A percentile compares a stretch with the other conserved stretches of the same genome.
These are phyloP conservation scores for Cydia strobilella DNA, from an alignment of 1,140 invertebrate species.

Conservation along the genomic window DNA sequence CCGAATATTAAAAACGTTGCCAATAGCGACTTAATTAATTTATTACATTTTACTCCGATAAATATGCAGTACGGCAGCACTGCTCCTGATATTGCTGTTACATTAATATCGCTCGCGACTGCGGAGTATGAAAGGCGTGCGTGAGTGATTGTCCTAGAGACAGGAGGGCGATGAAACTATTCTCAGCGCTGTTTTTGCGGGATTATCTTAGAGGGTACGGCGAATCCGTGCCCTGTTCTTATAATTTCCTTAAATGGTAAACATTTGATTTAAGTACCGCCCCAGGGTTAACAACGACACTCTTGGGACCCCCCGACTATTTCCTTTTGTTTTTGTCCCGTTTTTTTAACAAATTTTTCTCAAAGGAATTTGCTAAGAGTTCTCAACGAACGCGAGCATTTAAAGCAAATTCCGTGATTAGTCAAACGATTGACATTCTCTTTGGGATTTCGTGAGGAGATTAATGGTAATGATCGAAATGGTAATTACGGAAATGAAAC, in stretches of 20 bases:
- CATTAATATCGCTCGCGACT: constrained; percentile 21
- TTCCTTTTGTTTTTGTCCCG: constrained; percentile 70
- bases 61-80: neutral
- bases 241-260: constrained; percentile 75
- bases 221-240: constrained; percentile 64
- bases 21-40: constrained; percentile 44
- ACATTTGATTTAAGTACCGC: constrained; percentile 76
- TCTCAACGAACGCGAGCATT: constrained; percentile 50
- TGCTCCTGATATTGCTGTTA: constrained; percentile 6
- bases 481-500: constrained; percentile 63
- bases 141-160: constrained; percentile 24
- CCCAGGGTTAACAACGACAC: constrained; percentile 68
- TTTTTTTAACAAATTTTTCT: constrained; percentile 71
- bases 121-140: constrained; percentile 12
- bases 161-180: constrained; percentile 46
- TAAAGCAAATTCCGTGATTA: constrained; percentile 63
- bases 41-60: constrained; percentile 35
- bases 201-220: constrained; percentile 48
- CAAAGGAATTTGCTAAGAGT: constrained; percentile 60
- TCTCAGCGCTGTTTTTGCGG: constrained; percentile 46
- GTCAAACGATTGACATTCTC: constrained; percentile 54
- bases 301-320: constrained; percentile 70
- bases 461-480: constrained; percentile 61
- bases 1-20: constrained; percentile 57
- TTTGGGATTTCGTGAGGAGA: constrained; percentile 52